Conservation (phyloP, 2,113 vertebrate species). For the Eupsittula cactorum region DNA sequence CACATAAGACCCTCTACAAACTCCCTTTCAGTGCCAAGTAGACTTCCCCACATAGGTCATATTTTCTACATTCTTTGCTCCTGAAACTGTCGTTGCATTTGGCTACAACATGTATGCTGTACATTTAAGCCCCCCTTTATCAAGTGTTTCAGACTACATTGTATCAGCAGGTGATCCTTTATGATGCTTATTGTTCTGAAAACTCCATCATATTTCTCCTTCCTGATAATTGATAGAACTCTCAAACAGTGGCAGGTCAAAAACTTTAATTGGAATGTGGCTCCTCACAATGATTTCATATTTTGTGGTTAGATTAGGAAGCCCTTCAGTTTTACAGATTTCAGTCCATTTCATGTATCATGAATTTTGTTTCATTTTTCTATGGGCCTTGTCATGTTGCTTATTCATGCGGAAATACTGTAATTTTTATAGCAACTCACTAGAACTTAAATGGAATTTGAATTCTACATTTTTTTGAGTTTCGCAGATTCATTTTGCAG, state of each 20-base stretch:
- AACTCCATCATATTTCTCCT: background rate
- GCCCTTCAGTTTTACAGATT: background rate
- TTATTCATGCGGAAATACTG: background rate
- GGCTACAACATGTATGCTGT: background rate
- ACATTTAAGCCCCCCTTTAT: background rate
- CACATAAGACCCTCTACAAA: background rate
- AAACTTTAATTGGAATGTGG: background rate
- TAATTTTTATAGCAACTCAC: background rate
- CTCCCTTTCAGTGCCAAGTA: background rate
- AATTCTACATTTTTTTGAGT: background rate
- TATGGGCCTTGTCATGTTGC: background rate
- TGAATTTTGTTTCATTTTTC: constrained; percentile 4
- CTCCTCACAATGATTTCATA: background rate
- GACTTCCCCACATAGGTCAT: background rate
- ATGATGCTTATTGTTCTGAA: background rate
- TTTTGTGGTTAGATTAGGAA: background rate
- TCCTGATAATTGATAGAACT: background rate
- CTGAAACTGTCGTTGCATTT: rapidly evolving
- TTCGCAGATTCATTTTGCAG: background rate
- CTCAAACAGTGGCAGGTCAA: background rate
- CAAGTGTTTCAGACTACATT: background rate
- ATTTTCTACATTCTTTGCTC: background rate
- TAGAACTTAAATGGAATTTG: background rate
- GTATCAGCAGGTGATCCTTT: background rate
- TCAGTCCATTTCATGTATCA: background rate